Conservation (phyloP, 2,888 invertebrate species). For the Drosophila subsilvestris region DNA sequence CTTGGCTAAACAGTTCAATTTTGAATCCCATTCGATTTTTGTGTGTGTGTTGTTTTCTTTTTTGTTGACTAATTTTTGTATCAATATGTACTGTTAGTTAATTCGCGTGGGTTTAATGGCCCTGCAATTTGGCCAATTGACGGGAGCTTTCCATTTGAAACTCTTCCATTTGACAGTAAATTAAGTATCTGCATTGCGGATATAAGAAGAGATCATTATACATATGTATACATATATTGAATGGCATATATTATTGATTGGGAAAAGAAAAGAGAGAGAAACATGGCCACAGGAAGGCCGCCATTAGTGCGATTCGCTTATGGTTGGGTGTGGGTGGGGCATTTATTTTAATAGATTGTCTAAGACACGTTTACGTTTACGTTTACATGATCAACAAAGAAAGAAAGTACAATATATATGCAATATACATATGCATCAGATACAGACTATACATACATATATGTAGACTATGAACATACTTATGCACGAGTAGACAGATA, state of each 20-base stretch:
- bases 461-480: conserved; percentile 36
- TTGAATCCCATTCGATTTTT: conserved; percentile 60
- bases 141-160: conserved; percentile 90
- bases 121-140: conserved; percentile 83
- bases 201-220: conserved; percentile 40
- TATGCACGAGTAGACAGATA: conserved; percentile 54
- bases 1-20: conserved; percentile 59
- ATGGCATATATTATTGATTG: conserved; percentile 36
- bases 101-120: conserved; percentile 64
- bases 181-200: conserved; percentile 88
- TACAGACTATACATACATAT: conserved; percentile 15
- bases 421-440: neutral
- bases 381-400: conserved; percentile 52
- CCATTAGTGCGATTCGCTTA: conserved; percentile 73
- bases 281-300: conserved; percentile 58
- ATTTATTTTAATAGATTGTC: conserved; percentile 19
- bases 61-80: conserved; percentile 16
- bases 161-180: conserved; percentile 94
- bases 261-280: conserved; percentile 65
- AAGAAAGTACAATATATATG: conserved; percentile 34
- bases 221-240: conserved; percentile 1
- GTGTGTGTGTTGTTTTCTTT: too few relatives aligned
- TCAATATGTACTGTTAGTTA: conserved; percentile 64
- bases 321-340: conserved; percentile 21
- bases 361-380: conserved; percentile 54